Evolutionary conservation across 1,140 invertebrate genomes (phyloP).

Genomic region (Wiebesia pumilae): DNA sequence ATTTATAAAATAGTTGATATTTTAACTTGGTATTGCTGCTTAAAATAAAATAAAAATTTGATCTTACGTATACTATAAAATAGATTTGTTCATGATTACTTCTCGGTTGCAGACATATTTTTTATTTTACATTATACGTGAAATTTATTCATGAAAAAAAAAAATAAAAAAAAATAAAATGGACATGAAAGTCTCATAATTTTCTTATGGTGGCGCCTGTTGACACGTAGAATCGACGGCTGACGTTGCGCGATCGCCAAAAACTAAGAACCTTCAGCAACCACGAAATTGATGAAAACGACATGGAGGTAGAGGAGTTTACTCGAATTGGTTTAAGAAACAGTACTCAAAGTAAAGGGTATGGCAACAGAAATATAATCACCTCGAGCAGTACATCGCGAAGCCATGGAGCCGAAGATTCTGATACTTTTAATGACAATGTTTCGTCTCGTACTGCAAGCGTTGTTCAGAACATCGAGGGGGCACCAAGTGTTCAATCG

Average conservation of each 20-base stretch:
- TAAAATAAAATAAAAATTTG: not conserved
- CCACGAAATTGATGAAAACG: conserved; percentile 36
- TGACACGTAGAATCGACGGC: not conserved
- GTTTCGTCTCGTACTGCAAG: not conserved
- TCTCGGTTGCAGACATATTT: not conserved
- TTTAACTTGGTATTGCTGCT: no score
- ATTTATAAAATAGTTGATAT: no score
- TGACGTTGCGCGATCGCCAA: not conserved
- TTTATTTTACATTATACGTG: conserved; percentile 2
- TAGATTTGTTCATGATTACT: not conserved
- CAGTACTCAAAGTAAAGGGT: conserved; percentile 18
- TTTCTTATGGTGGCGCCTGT: not conserved
- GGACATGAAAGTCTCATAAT: not conserved
- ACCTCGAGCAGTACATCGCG: not conserved
- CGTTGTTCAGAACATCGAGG: not conserved
- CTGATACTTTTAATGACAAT: not conserved
- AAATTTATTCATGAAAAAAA: not conserved
- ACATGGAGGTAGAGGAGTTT: conserved; percentile 48
- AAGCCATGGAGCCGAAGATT: not conserved
- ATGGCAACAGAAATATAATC: no score
- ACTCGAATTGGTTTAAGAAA: conserved; percentile 18
- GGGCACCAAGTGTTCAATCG: not conserved
- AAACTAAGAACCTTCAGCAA: not conserved
- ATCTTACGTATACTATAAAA: not conserved
- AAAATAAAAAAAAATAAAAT: not conserved